A percentile compares a stretch with the other conserved stretches of the same genome.
Evolutionary conservation across 2,888 invertebrate species (phyloP).

Genomic region (Volucella zonaria): DNA sequence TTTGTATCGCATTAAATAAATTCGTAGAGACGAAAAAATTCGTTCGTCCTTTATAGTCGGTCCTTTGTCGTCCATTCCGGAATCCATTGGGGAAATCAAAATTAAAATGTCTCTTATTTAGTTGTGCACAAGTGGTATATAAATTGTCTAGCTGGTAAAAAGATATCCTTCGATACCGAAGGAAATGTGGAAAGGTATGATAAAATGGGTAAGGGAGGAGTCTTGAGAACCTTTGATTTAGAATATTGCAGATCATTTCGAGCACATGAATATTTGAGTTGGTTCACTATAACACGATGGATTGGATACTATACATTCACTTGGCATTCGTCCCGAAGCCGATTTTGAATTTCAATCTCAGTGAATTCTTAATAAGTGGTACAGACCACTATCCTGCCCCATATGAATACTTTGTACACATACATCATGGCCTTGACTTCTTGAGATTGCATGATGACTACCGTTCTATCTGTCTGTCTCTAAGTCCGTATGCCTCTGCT

Average conservation of each 20-base stretch:
- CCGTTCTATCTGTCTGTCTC: too few species aligned
- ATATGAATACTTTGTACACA: too few species aligned
- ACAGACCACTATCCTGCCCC: too few species aligned
- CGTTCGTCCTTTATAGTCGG: conserved; percentile 32
- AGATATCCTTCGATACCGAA: conserved; percentile 27
- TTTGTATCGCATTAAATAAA: conserved; percentile 27
- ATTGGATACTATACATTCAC: not conserved
- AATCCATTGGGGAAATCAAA: conserved; percentile 70
- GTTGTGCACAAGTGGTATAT: conserved; percentile 60
- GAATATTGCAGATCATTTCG: conserved; percentile 47
- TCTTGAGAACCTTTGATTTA: conserved; percentile 30
- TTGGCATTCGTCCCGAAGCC: conserved; percentile 14
- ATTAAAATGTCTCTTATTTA: conserved; percentile 68
- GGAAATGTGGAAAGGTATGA: not conserved
- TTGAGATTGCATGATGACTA: too few species aligned
- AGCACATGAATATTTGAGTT: conserved; percentile 43
- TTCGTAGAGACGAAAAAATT: not conserved
- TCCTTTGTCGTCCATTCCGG: conserved; percentile 46
- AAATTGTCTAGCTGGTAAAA: conserved; percentile 50
- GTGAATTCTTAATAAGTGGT: too few species aligned
- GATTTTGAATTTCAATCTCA: too few species aligned
- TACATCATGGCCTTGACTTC: too few species aligned
- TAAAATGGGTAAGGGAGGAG: not conserved
- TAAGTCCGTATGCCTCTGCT: too few species aligned
- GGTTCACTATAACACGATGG: not conserved